A percentile compares a stretch with the other conserved stretches of the same genome.
Evolutionary conservation across 2,113 vertebrate species (phyloP).

Genomic region (Motacilla tschutschensis): DNA sequence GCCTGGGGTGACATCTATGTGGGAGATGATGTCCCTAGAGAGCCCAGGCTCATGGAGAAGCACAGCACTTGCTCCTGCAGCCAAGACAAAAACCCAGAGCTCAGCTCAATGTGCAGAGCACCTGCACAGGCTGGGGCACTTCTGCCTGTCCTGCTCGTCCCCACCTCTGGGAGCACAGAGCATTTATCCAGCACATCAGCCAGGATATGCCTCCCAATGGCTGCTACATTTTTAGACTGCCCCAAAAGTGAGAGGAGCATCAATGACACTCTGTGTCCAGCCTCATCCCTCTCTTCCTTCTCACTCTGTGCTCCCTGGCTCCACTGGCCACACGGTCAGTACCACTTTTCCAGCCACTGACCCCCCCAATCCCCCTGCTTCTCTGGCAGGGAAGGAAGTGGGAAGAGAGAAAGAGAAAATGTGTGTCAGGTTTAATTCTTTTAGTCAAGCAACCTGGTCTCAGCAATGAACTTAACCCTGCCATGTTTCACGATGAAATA

Average conservation of each 20-base stretch:
- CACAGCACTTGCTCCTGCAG: neutral
- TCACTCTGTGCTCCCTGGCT: rapidly evolving
- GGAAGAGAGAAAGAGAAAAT: neutral
- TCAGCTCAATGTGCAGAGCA: rapidly evolving
- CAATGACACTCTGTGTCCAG: rapidly evolving
- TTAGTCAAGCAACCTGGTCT: neutral
- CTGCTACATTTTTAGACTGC: neutral
- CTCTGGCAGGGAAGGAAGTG: neutral
- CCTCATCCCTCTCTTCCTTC: neutral
- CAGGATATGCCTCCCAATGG: rapidly evolving
- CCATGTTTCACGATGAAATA: neutral
- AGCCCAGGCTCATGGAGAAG: rapidly evolving
- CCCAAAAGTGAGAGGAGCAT: neutral
- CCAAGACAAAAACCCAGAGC: rapidly evolving
- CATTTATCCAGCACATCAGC: neutral
- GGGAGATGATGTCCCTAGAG: neutral
- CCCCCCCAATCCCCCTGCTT: rapidly evolving
- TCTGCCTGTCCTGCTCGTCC: neutral
- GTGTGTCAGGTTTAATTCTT: neutral
- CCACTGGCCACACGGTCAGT: rapidly evolving
- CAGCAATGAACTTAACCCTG: neutral
- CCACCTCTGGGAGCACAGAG: neutral
- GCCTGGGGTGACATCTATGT: neutral
- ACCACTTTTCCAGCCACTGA: neutral
- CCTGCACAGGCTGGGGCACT: rapidly evolving